Conservation (phyloP, 37 sponge, comb jelly and placozoan species). For the Ianthella basta region DNA sequence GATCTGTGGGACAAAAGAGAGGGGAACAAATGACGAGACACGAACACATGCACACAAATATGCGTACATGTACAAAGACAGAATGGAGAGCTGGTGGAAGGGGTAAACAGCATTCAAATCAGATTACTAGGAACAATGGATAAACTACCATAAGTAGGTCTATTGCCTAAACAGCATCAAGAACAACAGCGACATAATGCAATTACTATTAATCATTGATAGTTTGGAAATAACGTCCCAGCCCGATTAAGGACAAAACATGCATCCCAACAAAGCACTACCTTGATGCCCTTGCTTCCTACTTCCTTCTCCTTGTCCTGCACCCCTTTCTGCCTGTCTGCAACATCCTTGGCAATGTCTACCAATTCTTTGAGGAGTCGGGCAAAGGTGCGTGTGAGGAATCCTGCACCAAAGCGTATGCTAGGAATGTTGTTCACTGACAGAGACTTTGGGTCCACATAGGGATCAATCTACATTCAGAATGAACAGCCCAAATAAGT, state of each 20-base stretch:
- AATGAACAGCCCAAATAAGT: too few relatives aligned
- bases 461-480: constrained; percentile 20
- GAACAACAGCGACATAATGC: too few relatives aligned
- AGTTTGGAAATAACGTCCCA: too few relatives aligned
- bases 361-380: constrained; percentile 82
- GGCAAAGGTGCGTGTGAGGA: constrained; percentile 76
- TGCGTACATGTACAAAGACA: not conserved
- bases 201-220: too few relatives aligned
- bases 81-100: too few relatives aligned
- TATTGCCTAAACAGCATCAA: too few relatives aligned
- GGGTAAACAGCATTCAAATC: too few relatives aligned
- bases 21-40: too few relatives aligned
- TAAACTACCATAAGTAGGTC: too few relatives aligned
- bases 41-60: not conserved
- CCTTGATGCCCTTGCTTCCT: not conserved
- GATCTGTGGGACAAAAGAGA: constrained; percentile 7
- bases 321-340: not conserved
- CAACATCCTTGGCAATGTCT: constrained; percentile 44
- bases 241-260: too few relatives aligned
- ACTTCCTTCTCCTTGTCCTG: not conserved
- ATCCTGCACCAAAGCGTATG: constrained; percentile 78
- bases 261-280: too few relatives aligned
- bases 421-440: constrained; percentile 63
- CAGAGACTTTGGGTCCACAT: not conserved
- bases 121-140: too few relatives aligned